These are phyloP conservation scores for Anneissia japonica DNA, from an alignment of 35 echinoderm and acorn worm species.

Conservation along the genomic window DNA sequence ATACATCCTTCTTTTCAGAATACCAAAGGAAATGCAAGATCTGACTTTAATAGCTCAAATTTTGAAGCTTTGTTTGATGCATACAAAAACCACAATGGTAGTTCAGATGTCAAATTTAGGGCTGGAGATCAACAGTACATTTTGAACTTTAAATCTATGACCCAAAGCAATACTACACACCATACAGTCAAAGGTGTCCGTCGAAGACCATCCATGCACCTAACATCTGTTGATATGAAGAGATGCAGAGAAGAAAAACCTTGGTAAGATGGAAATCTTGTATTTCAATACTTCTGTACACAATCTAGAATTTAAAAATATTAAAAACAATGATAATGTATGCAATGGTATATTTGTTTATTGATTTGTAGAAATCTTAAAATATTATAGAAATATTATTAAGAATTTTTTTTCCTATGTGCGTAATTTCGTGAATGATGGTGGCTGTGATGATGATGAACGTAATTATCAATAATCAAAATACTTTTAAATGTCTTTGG, in stretches of 20 bases:
- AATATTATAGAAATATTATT: too few relatives aligned
- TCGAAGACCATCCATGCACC: slow-evolving; percentile 1
- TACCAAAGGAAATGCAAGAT: neutral
- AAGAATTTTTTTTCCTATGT: too few relatives aligned
- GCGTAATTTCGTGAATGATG: too few relatives aligned
- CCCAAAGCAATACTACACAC: slow-evolving; percentile 15
- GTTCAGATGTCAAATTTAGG: neutral
- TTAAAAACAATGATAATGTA: too few relatives aligned
- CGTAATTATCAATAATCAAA: too few relatives aligned
- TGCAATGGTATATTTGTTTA: too few relatives aligned
- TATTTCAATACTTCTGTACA: too few relatives aligned
- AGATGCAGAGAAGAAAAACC: neutral
- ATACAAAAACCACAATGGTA: neutral
- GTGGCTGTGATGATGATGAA: too few relatives aligned
- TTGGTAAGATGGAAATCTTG: neutral
- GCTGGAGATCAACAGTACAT: slow-evolving; percentile 8
- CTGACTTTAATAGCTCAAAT: slow-evolving; percentile 3
- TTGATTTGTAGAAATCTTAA: too few relatives aligned
- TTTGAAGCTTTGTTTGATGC: slow-evolving; percentile 4
- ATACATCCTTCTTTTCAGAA: neutral
- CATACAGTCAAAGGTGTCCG: slow-evolving; percentile 7
- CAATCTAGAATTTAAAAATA: too few relatives aligned
- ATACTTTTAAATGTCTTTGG: too few relatives aligned
- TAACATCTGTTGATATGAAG: neutral
- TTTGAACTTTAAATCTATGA: slow-evolving; percentile 27